These are phyloP conservation scores for Agriotes lineatus DNA, from an alignment of 2,888 invertebrate species.

Conservation along the genomic window DNA sequence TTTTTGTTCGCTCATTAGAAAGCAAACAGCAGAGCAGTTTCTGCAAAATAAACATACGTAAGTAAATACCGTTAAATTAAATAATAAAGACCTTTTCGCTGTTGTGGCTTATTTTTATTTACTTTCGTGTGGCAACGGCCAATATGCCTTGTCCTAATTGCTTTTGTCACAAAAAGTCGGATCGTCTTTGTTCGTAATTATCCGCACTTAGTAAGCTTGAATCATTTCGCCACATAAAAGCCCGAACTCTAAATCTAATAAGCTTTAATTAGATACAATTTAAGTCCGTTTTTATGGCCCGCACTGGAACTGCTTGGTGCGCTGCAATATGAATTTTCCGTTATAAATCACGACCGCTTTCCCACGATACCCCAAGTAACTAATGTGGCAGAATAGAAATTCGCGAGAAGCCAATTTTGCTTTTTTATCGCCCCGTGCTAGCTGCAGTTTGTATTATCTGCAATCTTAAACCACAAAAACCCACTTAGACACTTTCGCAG, in stretches of 20 bases:
- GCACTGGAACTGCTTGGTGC: background rate
- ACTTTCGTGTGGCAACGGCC: no score
- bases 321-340: background rate
- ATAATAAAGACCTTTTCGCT: no score
- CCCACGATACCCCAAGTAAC: background rate
- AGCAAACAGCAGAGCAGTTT: no score
- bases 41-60: no score
- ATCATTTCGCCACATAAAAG: no score
- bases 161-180: no score
- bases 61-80: no score
- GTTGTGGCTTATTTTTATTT: no score
- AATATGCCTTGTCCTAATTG: no score
- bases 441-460: constrained; percentile 22
- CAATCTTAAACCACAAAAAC: constrained; percentile 25
- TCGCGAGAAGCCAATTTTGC: constrained; percentile 10
- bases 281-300: background rate
- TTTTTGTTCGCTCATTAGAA: no score
- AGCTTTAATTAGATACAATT: constrained; percentile 8
- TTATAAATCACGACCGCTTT: constrained; percentile 11
- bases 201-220: no score
- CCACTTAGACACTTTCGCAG: constrained; percentile 30
- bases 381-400: background rate
- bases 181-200: no score
- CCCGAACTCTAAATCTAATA: background rate
- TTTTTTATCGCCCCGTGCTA: background rate